phyloP scores from a whole-genome alignment of 2,113 vertebrate species.

The Bubo scandiacus region DNA sequence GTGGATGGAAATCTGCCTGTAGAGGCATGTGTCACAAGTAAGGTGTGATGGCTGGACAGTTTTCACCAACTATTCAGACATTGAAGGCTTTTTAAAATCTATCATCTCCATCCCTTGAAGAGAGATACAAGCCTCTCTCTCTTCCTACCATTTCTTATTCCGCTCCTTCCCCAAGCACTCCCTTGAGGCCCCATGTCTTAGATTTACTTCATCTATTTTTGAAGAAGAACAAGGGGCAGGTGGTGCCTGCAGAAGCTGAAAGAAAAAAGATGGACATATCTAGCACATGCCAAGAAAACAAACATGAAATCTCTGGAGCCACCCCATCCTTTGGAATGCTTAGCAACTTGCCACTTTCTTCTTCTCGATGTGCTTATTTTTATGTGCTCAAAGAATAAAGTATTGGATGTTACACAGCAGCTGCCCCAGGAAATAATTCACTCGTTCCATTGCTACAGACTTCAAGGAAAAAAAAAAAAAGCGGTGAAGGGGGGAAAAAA shows the following conservation, averaged over 20 bases:
- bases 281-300: slow-evolving; percentile 54
- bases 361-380: slow-evolving; percentile 34
- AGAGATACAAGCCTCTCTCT: neutral
- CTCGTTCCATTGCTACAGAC: slow-evolving; percentile 46
- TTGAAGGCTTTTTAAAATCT: neutral
- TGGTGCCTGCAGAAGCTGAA: slow-evolving; percentile 44
- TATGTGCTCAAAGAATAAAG: slow-evolving; percentile 62
- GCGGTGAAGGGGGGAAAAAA: neutral
- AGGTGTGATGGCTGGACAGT: neutral
- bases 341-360: slow-evolving; percentile 36
- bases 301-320: slow-evolving; percentile 42
- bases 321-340: neutral
- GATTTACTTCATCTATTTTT: slow-evolving; percentile 54
- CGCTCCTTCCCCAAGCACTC: neutral
- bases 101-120: neutral
- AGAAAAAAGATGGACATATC: slow-evolving; percentile 46
- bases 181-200: neutral
- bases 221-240: slow-evolving; percentile 28
- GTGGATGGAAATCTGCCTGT: neutral
- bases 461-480: slow-evolving; percentile 53
- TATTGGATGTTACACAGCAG: slow-evolving; percentile 57
- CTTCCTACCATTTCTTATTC: slow-evolving; percentile 47
- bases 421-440: slow-evolving; percentile 66
- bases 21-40: neutral
- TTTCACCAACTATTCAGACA: neutral